phyloP scores from a whole-genome alignment of 1,140 invertebrate species.

The Delia radicum region DNA sequence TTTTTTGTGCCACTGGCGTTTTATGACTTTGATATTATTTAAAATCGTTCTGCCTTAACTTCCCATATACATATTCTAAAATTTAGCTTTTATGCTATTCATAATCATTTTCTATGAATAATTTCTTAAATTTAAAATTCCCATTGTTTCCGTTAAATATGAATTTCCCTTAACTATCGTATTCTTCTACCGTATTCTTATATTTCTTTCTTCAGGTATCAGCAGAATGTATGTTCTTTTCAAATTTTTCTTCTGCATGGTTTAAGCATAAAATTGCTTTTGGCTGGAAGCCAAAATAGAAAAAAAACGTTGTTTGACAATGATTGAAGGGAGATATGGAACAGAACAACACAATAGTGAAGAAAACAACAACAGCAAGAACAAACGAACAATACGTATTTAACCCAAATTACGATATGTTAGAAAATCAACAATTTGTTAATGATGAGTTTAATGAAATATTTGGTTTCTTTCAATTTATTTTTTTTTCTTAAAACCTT shows the following conservation, averaged over 20 bases:
- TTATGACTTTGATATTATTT: no score
- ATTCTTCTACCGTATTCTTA: neutral
- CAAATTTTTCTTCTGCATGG: neutral
- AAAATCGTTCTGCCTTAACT: no score
- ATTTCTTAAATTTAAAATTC: neutral
- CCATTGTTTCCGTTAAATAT: neutral
- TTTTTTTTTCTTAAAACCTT: no score
- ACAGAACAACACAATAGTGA: neutral
- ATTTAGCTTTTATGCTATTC: neutral
- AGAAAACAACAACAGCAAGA: neutral
- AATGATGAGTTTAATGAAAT: neutral
- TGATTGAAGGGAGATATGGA: conserved; percentile 1
- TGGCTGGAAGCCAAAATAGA: neutral
- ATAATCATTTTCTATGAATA: neutral
- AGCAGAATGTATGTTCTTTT: neutral
- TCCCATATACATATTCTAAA: no score
- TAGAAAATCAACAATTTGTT: neutral
- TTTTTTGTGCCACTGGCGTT: no score
- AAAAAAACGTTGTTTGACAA: neutral
- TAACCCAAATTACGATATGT: neutral
- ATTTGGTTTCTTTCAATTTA: neutral
- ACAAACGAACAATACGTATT: neutral
- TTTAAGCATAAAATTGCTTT: conserved; percentile 7
- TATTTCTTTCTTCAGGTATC: neutral
- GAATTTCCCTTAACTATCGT: neutral